These are phyloP conservation scores for Drosophila mauritiana DNA, from an alignment of 1,140 invertebrate genomes.

Conservation along the genomic window DNA sequence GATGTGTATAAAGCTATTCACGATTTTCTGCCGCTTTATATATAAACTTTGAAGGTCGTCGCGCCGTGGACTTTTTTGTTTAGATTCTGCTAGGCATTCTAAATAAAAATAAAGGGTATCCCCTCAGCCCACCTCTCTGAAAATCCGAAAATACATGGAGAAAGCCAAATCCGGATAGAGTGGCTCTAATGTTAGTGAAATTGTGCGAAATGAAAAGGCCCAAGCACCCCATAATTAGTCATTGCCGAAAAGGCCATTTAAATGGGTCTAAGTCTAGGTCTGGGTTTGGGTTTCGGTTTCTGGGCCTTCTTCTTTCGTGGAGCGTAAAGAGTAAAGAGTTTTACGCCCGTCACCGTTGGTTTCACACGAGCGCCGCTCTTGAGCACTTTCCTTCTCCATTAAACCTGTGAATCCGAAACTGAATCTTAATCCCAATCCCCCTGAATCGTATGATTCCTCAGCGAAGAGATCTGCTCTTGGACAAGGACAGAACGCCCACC, in stretches of 20 bases:
- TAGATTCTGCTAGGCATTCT: slow-evolving; percentile 72
- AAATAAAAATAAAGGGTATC: slow-evolving; percentile 57
- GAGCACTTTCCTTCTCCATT: slow-evolving; percentile 71
- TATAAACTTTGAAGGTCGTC: slow-evolving; percentile 79
- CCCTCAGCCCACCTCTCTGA: neutral
- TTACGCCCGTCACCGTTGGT: slow-evolving; percentile 63
- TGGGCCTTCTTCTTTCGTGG: slow-evolving; percentile 46
- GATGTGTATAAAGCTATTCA: slow-evolving; percentile 75
- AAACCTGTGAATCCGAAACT: slow-evolving; percentile 33
- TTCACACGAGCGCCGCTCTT: slow-evolving; percentile 75
- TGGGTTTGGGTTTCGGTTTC: slow-evolving; percentile 21
- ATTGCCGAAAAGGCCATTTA: slow-evolving; percentile 67
- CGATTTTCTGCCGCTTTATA: slow-evolving; percentile 60
- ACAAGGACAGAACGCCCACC: slow-evolving; percentile 81
- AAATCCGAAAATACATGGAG: slow-evolving; percentile 29
- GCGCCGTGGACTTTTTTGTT: slow-evolving; percentile 72
- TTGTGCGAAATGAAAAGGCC: slow-evolving; percentile 55
- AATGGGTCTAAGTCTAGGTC: slow-evolving; percentile 39
- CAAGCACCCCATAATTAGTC: slow-evolving; percentile 72
- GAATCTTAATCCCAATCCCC: slow-evolving; percentile 18
- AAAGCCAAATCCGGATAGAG: slow-evolving; percentile 48
- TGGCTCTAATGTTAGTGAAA: slow-evolving; percentile 61
- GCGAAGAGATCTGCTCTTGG: slow-evolving; percentile 64
- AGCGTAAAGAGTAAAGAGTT: slow-evolving; percentile 72
- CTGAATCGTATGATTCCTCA: slow-evolving; percentile 51